These are phyloP conservation scores for Tribolium madens DNA, from an alignment of 1,140 invertebrate species.

Conservation along the genomic window DNA sequence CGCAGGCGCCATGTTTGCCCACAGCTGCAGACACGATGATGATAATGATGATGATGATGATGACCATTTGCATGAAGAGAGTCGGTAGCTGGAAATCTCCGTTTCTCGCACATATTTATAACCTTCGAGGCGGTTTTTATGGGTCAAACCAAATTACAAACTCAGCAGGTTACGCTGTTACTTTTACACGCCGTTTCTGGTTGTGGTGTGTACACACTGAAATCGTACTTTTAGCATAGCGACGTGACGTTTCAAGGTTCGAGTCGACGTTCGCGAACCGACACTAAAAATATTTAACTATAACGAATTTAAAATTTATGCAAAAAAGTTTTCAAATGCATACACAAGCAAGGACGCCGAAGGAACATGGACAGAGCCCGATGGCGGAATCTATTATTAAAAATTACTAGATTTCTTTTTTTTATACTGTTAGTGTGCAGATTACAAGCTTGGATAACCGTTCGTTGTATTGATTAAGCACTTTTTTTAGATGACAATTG, in stretches of 20 bases:
- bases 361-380: not conserved
- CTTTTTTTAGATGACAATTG: too few relatives aligned
- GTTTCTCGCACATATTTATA: not conserved
- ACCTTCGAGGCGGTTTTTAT: slow-evolving; percentile 34
- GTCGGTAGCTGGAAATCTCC: not conserved
- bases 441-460: too few relatives aligned
- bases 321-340: not conserved
- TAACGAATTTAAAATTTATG: slow-evolving; percentile 23
- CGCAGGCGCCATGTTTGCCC: slow-evolving; percentile 15
- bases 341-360: not conserved
- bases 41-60: not conserved
- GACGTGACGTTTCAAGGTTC: slow-evolving; percentile 34
- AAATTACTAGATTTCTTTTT: too few relatives aligned
- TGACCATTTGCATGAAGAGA: slow-evolving; percentile 20
- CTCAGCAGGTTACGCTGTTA: slow-evolving; percentile 32
- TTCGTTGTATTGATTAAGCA: too few relatives aligned
- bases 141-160: slow-evolving; percentile 29
- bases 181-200: slow-evolving; percentile 28
- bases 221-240: slow-evolving; percentile 26
- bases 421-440: too few relatives aligned
- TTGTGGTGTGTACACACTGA: not conserved
- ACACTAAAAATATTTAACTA: slow-evolving; percentile 10
- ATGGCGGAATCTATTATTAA: too few relatives aligned
- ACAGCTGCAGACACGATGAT: slow-evolving; percentile 26
- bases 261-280: not conserved